Evolutionary conservation across 1,140 invertebrate genomes (phyloP).

Genomic region (Lucilia cuprina): DNA sequence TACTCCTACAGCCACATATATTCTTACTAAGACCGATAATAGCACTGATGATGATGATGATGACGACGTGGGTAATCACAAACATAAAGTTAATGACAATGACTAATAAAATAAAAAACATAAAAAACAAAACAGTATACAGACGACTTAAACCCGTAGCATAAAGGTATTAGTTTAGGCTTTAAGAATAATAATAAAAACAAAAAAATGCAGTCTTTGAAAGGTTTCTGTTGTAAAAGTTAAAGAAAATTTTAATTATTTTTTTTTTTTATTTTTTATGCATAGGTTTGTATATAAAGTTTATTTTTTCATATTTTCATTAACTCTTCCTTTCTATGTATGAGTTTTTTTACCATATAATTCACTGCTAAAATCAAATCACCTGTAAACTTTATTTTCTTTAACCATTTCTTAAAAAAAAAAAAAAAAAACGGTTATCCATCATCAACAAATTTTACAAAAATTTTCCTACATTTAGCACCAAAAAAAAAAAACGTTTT

Average conservation of each 20-base stretch:
- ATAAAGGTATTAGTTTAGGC: not conserved
- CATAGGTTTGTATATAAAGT: not conserved
- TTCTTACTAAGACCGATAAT: too few species aligned
- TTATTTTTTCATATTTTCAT: not conserved
- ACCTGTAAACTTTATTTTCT: not conserved
- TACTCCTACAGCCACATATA: too few species aligned
- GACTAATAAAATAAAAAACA: not conserved
- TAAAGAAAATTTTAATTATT: not conserved
- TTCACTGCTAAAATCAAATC: not conserved
- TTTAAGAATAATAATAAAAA: not conserved
- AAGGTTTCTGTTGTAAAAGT: not conserved
- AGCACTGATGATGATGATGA: not conserved
- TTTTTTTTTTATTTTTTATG: not conserved
- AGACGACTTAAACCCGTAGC: not conserved
- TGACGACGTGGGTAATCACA: not conserved
- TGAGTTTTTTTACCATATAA: not conserved
- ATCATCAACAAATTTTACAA: not conserved
- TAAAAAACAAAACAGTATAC: not conserved
- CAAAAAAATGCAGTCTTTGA: not conserved
- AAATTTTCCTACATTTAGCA: constrained; percentile 24
- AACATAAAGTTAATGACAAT: constrained; percentile 34
- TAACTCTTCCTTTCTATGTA: not conserved
- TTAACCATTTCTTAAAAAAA: not conserved
- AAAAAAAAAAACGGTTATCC: not conserved
- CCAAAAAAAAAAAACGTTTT: not conserved